Evolutionary conservation across 1,140 invertebrate species (phyloP), one percentile per base, ranked within the genome.

Genomic region (Aplysia californica): DNA sequence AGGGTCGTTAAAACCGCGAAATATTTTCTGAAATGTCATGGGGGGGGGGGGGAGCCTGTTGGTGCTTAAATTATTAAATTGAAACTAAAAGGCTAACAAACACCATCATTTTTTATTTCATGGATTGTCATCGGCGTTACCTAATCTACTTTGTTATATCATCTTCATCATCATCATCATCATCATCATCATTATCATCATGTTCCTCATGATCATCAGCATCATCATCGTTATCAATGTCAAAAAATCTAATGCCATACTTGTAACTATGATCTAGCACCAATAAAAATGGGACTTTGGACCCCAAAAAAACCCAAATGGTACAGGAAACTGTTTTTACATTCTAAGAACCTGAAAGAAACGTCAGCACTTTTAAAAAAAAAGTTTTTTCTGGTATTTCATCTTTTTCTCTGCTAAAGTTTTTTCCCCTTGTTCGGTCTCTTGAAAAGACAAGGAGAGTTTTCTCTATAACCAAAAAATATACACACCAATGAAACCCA

Each of bases 131-230:
- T 50, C 58, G 26, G 58, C 58, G 10, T 20, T 26, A 61, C 10
- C 29, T 6, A 18, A 31, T 31, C 18, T 18, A 10, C 58, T 18
- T 61, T n/a, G n/a, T n/a, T n/a, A n/a, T n/a, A 61, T 31, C 58
- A 61, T 31, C 58, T 33, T 36, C 65, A 67, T 36, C 26, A 33
- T 36, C 23, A 67, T 36, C 26, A 67, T 36, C 23, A 67, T 36
- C 65, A 67, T 36, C 65, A 67, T 36, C 65, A 67, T 29, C 65
- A 67, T 36, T 33, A 29, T 67, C 65, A 67, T 67, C 65, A 67
- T 67, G 20, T 33, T 36, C 65, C 20, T 36, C 65, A 67, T 36
- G 20, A 67, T 67, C 65, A 67, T 67, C 65, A 36, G 10, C 65
- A 69, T 71, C 55, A 55, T 69, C 55, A 69, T 31, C 36, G 39